Percentiles rank a stretch among this genome's conserved stretches.
Conservation (phyloP, 2,797 vertebrate species). For the Amazona ochrocephala region DNA sequence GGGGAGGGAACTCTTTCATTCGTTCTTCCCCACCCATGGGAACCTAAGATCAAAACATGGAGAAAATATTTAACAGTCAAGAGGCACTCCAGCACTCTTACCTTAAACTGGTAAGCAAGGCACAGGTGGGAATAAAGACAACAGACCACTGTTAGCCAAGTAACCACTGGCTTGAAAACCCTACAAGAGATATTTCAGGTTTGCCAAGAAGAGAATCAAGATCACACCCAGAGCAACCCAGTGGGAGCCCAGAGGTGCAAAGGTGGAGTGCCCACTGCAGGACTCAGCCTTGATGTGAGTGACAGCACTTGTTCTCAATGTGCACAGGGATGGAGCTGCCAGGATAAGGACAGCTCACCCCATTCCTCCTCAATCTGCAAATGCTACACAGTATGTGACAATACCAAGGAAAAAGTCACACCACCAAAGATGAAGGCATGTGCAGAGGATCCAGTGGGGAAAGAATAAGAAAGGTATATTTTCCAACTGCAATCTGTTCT, state of each 20-base stretch:
- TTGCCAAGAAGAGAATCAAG: not conserved
- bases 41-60: constrained; percentile 78
- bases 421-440: not conserved
- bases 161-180: not conserved
- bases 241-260: not conserved
- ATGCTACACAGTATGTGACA: not conserved
- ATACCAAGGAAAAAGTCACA: not conserved
- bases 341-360: not conserved
- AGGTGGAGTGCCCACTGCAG: not conserved
- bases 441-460: not conserved
- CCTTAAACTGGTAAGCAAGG: not conserved
- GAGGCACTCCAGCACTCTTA: not conserved
- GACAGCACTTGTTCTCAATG: not conserved
- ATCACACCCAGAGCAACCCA: not conserved
- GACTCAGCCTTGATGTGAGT: not conserved
- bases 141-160: not conserved
- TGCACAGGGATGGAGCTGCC: not conserved
- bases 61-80: not conserved
- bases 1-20: constrained; percentile 86
- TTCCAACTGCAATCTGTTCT: not conserved
- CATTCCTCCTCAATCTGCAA: not conserved
- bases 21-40: constrained; percentile 88
- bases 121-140: not conserved
- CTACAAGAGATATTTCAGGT: not conserved
- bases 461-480: not conserved